Evolutionary conservation across 2,888 invertebrate genomes (phyloP).

Genomic region (Hermodice carunculata): DNA sequence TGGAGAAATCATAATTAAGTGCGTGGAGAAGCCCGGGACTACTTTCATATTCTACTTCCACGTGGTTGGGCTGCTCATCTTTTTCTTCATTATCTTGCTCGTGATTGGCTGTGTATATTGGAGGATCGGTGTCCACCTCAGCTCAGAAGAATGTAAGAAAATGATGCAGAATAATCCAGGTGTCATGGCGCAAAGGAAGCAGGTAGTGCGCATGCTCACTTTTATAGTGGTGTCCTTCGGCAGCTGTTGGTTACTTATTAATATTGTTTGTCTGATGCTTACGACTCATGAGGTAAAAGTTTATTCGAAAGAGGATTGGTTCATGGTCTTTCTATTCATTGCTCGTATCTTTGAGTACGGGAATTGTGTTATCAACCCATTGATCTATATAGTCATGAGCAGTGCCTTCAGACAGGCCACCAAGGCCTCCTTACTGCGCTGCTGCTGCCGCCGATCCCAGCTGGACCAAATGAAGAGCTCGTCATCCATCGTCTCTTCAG

Average conservation of each 20-base stretch:
- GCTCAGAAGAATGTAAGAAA: not conserved
- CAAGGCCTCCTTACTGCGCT: too few species aligned
- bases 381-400: slow-evolving; percentile 13
- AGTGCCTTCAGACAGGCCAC: slow-evolving; percentile 3
- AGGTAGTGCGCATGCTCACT: slow-evolving; percentile 2
- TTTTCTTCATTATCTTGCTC: slow-evolving; percentile 6
- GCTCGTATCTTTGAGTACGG: slow-evolving; percentile 13
- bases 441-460: too few species aligned
- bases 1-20: not conserved
- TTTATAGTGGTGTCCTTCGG: slow-evolving; percentile 6
- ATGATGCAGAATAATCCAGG: slow-evolving; percentile 13
- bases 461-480: too few species aligned
- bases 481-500: too few species aligned
- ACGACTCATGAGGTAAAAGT: not conserved
- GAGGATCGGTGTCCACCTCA: slow-evolving; percentile 4
- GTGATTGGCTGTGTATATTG: not conserved
- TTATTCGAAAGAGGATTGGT: too few species aligned
- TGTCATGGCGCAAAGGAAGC: not conserved
- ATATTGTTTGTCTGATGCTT: slow-evolving; percentile 1
- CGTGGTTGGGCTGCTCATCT: slow-evolving; percentile 1
- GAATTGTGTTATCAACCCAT: slow-evolving; percentile 14
- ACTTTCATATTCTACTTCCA: slow-evolving; percentile 12
- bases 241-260: slow-evolving; percentile 1
- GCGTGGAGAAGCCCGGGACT: slow-evolving; percentile 8
- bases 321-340: not conserved